A percentile compares a stretch with the other conserved stretches of the same genome.
Conservation (phyloP, 2,888 invertebrate genomes). For the Cephalotes varians region DNA sequence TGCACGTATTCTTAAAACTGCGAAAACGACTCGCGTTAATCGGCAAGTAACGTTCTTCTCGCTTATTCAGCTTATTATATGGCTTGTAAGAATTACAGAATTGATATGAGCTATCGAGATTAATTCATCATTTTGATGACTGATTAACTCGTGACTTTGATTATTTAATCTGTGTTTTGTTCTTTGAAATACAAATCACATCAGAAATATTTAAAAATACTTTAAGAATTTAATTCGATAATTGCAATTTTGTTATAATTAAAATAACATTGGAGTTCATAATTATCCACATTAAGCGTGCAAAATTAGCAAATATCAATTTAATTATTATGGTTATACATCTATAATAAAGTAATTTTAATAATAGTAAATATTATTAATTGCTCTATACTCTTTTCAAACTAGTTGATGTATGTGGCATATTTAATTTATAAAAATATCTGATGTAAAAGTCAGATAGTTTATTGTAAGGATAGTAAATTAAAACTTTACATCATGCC, state of each 20-base stretch:
- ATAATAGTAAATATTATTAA: slow-evolving; percentile 12
- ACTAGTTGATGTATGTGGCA: background rate
- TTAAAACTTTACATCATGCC: background rate
- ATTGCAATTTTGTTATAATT: background rate
- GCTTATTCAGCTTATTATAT: background rate
- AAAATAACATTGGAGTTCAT: background rate
- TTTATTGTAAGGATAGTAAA: background rate
- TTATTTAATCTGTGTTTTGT: background rate
- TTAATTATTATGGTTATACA: slow-evolving; percentile 1
- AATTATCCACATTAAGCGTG: slow-evolving; percentile 20
- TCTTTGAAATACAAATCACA: background rate
- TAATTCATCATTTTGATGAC: background rate
- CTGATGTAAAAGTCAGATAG: background rate
- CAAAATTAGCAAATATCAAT: slow-evolving; percentile 11
- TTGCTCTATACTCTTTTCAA: background rate
- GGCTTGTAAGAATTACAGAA: background rate
- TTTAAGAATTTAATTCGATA: background rate
- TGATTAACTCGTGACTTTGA: background rate
- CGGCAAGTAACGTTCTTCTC: slow-evolving; percentile 4
- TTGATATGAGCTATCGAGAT: background rate
- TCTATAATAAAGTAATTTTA: slow-evolving; percentile 16
- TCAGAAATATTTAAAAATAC: background rate
- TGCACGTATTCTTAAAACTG: background rate
- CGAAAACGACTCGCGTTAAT: background rate
- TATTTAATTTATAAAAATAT: slow-evolving; percentile 12